phyloP scores from a whole-genome alignment of 2,113 vertebrate genomes.

The Anas platyrhynchos region DNA sequence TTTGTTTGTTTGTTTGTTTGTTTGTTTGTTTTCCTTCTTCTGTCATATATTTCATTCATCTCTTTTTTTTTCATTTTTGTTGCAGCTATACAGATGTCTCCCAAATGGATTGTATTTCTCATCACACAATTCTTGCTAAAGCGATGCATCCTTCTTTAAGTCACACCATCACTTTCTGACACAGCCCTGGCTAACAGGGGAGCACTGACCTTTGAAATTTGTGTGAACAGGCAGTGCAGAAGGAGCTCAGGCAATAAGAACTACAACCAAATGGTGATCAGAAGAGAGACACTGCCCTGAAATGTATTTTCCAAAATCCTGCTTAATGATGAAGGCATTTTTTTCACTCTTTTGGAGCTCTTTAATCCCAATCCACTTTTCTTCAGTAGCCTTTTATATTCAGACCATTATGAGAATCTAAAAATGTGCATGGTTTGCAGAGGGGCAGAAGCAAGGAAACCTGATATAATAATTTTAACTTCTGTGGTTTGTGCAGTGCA shows the following conservation, averaged over 20 bases:
- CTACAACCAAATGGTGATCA: neutral
- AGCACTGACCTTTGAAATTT: neutral
- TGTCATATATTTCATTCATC: neutral
- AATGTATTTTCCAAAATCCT: neutral
- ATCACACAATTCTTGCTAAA: neutral
- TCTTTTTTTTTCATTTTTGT: neutral
- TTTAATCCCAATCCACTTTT: neutral
- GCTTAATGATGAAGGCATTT: neutral
- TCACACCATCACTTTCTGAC: neutral
- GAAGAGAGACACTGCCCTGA: neutral
- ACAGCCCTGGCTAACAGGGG: neutral
- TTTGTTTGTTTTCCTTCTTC: neutral
- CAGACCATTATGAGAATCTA: neutral
- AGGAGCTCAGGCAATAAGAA: neutral
- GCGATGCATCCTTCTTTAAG: neutral
- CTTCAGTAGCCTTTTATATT: neutral
- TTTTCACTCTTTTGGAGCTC: neutral
- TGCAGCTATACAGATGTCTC: neutral
- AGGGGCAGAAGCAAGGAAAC: neutral
- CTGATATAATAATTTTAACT: neutral
- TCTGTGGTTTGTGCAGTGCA: neutral
- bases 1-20: neutral
- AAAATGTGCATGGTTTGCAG: neutral
- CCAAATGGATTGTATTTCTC: neutral
- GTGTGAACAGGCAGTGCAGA: neutral